Percentiles rank a stretch among this genome's conserved stretches.
These are phyloP conservation scores for Chelidonichthys spinosus DNA, from an alignment of 2,797 vertebrate species.

Conservation along the genomic window DNA sequence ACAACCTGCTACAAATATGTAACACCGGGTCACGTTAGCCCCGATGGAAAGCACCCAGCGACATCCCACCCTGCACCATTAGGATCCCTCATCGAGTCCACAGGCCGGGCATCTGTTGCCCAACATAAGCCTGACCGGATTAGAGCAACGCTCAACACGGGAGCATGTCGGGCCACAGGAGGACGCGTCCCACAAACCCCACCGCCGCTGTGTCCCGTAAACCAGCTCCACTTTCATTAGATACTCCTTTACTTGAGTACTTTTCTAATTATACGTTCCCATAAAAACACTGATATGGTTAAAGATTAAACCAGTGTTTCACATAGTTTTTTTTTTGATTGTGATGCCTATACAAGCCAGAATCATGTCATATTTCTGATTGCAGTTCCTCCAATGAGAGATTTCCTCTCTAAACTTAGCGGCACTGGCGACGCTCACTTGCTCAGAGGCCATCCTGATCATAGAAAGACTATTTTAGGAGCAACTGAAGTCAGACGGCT, in stretches of 20 bases:
- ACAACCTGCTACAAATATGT: neutral
- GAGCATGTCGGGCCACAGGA: constrained; percentile 6
- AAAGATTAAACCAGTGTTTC: neutral
- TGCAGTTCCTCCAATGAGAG: neutral
- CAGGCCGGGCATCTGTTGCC: constrained; percentile 38
- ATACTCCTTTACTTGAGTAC: too few relatives aligned
- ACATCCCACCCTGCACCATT: constrained; percentile 1
- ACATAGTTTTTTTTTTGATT: too few relatives aligned
- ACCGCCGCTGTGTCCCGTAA: neutral
- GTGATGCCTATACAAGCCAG: neutral
- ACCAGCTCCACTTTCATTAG: neutral
- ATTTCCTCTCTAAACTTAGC: too few relatives aligned
- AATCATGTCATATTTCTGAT: neutral
- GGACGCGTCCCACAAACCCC: constrained; percentile 10
- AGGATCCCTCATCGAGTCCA: constrained; percentile 8
- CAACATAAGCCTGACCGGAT: constrained; percentile 31
- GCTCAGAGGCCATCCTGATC: too few relatives aligned
- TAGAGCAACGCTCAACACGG: constrained; percentile 15
- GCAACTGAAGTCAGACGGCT: too few relatives aligned
- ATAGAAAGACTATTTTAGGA: too few relatives aligned
- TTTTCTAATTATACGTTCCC: neutral
- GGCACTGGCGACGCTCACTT: too few relatives aligned
- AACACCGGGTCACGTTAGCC: too few relatives aligned
- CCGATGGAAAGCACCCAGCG: neutral
- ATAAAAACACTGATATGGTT: neutral